Evolutionary conservation across 2,113 vertebrate species (phyloP).

Genomic region (Toxostoma redivivum): DNA sequence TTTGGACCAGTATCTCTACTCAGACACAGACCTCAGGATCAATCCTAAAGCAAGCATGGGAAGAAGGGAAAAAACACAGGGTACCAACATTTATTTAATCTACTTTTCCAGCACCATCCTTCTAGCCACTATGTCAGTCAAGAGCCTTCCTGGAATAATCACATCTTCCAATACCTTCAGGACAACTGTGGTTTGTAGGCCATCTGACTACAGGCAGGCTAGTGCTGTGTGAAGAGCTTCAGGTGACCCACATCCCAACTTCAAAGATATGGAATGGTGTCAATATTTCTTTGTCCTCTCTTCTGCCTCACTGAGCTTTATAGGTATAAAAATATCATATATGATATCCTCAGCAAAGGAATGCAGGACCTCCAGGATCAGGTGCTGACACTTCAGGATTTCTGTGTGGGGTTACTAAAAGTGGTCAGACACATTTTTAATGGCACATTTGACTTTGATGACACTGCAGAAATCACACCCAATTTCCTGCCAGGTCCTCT

Average conservation of each 20-base stretch:
- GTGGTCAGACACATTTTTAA: background rate
- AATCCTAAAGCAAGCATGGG: background rate
- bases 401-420: background rate
- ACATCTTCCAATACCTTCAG: background rate
- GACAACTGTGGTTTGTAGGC: background rate
- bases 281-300: background rate
- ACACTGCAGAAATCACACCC: conserved; percentile 30
- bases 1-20: background rate
- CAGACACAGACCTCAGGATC: background rate
- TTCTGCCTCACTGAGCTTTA: background rate
- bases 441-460: conserved; percentile 11
- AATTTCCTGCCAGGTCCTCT: conserved; percentile 37
- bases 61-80: background rate
- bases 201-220: background rate
- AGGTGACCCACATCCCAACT: background rate
- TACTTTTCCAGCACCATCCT: background rate
- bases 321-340: background rate
- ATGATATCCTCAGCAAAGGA: background rate
- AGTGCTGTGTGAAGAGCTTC: background rate
- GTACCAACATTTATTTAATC: background rate
- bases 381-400: background rate
- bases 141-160: background rate
- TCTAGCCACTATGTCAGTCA: background rate
- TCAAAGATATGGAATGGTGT: background rate
- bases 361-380: background rate